These are phyloP conservation scores for Diarsia brunnea DNA, from an alignment of 2,888 invertebrate species.

Conservation along the genomic window DNA sequence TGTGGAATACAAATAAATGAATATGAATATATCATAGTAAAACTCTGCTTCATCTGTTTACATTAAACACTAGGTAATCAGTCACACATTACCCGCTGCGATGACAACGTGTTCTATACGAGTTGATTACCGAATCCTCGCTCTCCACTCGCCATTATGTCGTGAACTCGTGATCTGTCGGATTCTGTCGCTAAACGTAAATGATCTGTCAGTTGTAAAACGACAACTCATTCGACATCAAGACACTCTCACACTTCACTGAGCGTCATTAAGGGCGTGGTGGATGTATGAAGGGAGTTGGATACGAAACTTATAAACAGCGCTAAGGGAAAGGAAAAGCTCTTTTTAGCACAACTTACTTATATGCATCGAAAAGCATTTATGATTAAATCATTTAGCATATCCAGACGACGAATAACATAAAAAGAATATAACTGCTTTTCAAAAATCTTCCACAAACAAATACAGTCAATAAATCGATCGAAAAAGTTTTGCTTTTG, in stretches of 20 bases:
- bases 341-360: neutral
- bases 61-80: conserved; percentile 42
- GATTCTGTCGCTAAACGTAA: conserved; percentile 58
- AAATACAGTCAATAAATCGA: neutral
- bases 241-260: conserved; percentile 75
- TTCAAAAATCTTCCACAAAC: neutral
- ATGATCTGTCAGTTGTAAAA: conserved; percentile 79
- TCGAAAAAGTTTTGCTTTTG: neutral
- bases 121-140: conserved; percentile 68
- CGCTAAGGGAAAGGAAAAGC: neutral
- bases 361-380: neutral
- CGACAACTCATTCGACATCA: conserved; percentile 83
- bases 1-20: too few species aligned
- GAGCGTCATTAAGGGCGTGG: conserved; percentile 74
- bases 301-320: conserved; percentile 31
- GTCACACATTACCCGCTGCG: conserved; percentile 33
- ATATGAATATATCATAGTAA: neutral
- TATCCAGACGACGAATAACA: neutral
- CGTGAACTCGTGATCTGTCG: conserved; percentile 28
- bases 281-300: conserved; percentile 47
- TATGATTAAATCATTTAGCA: neutral
- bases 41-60: neutral
- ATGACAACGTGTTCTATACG: conserved; percentile 49
- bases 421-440: too few species aligned
- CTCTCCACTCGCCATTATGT: conserved; percentile 65